These are phyloP conservation scores for Bubo bubo DNA, from an alignment of 2,113 vertebrate species.

Conservation along the genomic window DNA sequence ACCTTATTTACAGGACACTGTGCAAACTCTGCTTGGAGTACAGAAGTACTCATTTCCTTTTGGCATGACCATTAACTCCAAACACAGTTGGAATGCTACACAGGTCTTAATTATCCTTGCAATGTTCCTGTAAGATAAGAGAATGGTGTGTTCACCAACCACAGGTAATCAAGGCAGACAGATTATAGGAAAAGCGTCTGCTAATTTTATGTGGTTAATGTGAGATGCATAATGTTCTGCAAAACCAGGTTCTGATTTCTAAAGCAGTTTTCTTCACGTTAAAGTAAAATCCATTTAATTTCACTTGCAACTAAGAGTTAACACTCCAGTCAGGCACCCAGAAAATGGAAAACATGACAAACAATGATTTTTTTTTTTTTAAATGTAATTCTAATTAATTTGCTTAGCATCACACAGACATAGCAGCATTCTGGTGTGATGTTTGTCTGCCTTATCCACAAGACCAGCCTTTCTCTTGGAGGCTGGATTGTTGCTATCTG, in stretches of 20 bases:
- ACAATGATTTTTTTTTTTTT: background rate
- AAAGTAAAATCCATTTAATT: background rate
- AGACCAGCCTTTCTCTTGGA: background rate
- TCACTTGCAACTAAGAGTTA: background rate
- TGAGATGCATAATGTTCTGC: background rate
- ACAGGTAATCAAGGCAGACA: background rate
- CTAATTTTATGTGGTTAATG: background rate
- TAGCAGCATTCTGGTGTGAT: background rate
- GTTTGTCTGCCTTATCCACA: background rate
- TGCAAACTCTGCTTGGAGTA: background rate
- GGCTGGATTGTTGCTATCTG: background rate
- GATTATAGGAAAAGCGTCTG: background rate
- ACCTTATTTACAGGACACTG: background rate
- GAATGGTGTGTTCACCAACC: background rate
- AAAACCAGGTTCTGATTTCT: background rate
- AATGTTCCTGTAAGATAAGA: conserved; percentile 5
- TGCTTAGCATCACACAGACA: background rate
- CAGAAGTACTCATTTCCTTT: background rate
- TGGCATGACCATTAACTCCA: background rate
- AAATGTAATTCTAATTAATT: background rate
- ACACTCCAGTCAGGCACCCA: background rate
- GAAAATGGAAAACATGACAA: background rate
- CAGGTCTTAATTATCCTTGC: background rate
- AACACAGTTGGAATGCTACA: background rate
- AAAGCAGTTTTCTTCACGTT: background rate